Evolutionary conservation across 2,113 vertebrate species (phyloP), one percentile per base, ranked within the genome.

Genomic region (Solea senegalensis): DNA sequence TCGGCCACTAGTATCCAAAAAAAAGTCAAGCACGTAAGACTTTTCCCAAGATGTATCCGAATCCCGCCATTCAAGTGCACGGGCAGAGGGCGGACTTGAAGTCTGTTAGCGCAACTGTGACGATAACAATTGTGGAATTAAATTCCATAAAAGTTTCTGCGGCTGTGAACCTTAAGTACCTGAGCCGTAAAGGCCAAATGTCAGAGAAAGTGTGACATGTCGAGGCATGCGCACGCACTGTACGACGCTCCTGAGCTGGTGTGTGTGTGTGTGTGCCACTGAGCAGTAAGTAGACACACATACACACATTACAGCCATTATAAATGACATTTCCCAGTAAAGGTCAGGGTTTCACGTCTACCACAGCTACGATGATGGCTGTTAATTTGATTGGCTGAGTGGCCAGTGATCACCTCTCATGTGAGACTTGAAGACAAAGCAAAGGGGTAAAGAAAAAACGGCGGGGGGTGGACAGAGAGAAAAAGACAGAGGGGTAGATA

Each of bases 371-470:
- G 66, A 76, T 74, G 75, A 91, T 81, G 74, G 78, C 76, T 65
- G 73, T 81, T 90, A 84, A 90, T 92, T 76, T 88, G 90, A 92
- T 90, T 89, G 85, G 89, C 84, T 83, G 84, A 90, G 76, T 88
- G 82, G 76, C 65, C 78, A 76, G 84, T 69, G 80, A 87, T 86
- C 82, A 82, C 69, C 82, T 87, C 74, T 82, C 70, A 60, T 49
- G 67, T 63, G 60, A 73, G 26, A 69, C 43, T 71, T 28, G 56
- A 65, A 80, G 62, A 64, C 28, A 65, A 78, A 62, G 79, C 68
- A 70, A 51, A 49, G n/a, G 16, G 34, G 41, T 8, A 40, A 39
- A 48, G 14, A 48, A 48, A 12, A 48, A 48, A 45, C 3, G 3
- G 45, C 9, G 34, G 34, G 2, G 34, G 34, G 21, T 21, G 21